These are phyloP conservation scores for Kuschelorhynchus macadamiae DNA, from an alignment of 2,888 invertebrate genomes.

Conservation along the genomic window DNA sequence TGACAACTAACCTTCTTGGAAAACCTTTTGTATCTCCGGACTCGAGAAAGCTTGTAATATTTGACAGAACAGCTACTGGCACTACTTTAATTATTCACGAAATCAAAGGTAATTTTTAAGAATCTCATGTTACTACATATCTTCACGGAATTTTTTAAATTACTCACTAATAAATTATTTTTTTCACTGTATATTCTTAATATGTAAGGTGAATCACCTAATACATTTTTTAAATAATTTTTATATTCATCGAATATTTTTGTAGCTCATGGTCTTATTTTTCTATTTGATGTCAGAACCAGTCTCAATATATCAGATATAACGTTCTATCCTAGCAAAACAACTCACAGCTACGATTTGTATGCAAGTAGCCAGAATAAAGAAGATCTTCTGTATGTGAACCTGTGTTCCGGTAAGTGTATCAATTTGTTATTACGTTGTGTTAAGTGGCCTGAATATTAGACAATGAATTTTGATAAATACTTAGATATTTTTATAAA, in stretches of 20 bases:
- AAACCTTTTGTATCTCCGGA: slow-evolving; percentile 80
- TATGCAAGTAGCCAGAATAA: slow-evolving; percentile 81
- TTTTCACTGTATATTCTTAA: no score
- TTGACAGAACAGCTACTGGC: slow-evolving; percentile 72
- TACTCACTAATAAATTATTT: no score
- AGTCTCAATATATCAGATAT: slow-evolving; percentile 80
- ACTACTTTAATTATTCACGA: slow-evolving; percentile 77
- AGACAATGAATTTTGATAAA: no score
- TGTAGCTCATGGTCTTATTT: slow-evolving; percentile 76
- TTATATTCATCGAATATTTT: slow-evolving; percentile 48
- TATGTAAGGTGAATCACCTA: no score
- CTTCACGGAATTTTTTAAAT: no score
- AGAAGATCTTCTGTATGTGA: slow-evolving; percentile 80
- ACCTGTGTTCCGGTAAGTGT: slow-evolving; percentile 75
- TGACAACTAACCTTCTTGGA: slow-evolving; percentile 76
- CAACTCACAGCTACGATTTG: slow-evolving; percentile 80
- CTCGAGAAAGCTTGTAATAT: slow-evolving; percentile 77
- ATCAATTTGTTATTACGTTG: background rate
- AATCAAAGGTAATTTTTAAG: slow-evolving; percentile 72
- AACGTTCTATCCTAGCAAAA: slow-evolving; percentile 80
- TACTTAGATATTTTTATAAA: background rate
- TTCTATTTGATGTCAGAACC: slow-evolving; percentile 82
- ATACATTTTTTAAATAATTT: background rate
- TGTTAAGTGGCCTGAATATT: no score
- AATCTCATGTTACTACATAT: no score